phyloP scores from a whole-genome alignment of 2,797 vertebrate genomes.

The Todus mexicanus region DNA sequence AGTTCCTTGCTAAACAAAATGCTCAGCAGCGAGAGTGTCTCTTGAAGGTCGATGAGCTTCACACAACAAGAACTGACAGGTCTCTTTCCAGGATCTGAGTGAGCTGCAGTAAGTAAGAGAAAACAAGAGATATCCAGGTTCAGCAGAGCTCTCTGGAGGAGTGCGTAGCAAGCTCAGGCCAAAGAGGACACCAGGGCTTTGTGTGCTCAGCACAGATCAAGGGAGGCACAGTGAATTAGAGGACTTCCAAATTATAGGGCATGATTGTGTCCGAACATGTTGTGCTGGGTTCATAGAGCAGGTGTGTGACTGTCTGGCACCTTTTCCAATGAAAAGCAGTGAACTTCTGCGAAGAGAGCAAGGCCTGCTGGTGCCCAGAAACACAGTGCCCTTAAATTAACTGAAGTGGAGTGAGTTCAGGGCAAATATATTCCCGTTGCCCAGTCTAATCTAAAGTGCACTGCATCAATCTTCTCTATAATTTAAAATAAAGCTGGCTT shows the following conservation, averaged over 20 bases:
- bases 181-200: neutral
- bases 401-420: neutral
- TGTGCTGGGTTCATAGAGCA: neutral
- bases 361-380: neutral
- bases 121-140: neutral
- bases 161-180: neutral
- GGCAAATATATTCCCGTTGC: neutral
- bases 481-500: neutral
- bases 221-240: neutral
- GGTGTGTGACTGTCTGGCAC: neutral
- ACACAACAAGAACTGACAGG: constrained; percentile 16
- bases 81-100: neutral
- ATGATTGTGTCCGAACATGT: neutral
- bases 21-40: neutral
- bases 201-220: neutral
- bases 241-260: neutral
- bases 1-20: neutral
- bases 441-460: neutral
- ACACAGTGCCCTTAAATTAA: neutral
- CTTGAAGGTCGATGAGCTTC: constrained; percentile 1
- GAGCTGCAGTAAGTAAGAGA: neutral
- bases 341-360: neutral
- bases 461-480: neutral
- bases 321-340: neutral
- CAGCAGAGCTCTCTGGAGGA: neutral